phyloP scores from a whole-genome alignment of 2,888 invertebrate species.

The Zygogramma bicolorata region DNA sequence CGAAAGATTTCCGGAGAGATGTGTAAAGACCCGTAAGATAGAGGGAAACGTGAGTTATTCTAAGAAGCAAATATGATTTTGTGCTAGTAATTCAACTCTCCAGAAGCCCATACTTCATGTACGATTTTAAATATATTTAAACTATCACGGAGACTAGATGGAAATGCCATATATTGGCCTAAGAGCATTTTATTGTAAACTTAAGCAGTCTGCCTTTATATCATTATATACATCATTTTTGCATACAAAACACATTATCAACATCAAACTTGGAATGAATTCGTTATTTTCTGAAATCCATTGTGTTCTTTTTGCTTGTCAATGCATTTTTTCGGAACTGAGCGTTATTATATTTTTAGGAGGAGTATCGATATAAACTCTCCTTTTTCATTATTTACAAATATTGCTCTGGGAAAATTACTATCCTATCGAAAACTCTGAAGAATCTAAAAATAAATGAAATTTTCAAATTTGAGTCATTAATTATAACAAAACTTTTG shows the following conservation, averaged over 20 bases:
- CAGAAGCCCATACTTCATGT: constrained; percentile 25
- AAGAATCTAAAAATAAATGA: too few relatives aligned
- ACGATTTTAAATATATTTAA: constrained; percentile 23
- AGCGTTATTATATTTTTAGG: too few relatives aligned
- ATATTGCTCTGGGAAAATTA: too few relatives aligned
- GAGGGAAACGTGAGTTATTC: constrained; percentile 34
- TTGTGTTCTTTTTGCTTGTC: too few relatives aligned
- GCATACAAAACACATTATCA: constrained; percentile 25
- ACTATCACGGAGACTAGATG: constrained; percentile 33
- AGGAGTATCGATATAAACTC: too few relatives aligned
- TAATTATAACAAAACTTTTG: too few relatives aligned
- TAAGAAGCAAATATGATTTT: constrained; percentile 32
- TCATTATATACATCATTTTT: constrained; percentile 22
- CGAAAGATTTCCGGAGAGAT: constrained; percentile 24
- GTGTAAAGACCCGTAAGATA: constrained; percentile 31
- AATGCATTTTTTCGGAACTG: too few relatives aligned
- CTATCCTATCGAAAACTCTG: too few relatives aligned
- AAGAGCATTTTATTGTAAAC: constrained; percentile 32
- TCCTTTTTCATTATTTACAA: too few relatives aligned
- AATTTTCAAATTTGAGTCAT: too few relatives aligned
- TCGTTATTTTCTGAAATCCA: not conserved
- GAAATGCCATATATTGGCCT: constrained; percentile 20
- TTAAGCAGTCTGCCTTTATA: constrained; percentile 32
- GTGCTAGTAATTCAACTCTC: constrained; percentile 31
- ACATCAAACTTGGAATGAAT: not conserved